Conservation (phyloP, 2,888 invertebrate genomes). For the Cheilosia soror region DNA sequence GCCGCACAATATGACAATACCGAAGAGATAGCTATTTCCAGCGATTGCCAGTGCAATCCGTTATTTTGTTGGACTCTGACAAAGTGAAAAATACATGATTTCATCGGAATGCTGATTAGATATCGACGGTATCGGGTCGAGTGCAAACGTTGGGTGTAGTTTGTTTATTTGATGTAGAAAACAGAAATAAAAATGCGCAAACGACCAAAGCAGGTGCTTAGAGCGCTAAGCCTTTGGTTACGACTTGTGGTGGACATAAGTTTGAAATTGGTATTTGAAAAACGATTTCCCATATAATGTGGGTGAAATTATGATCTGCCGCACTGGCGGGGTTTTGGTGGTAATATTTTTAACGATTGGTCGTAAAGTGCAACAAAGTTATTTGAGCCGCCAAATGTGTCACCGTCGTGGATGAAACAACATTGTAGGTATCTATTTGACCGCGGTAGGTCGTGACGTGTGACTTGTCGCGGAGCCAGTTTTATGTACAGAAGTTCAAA, state of each 20-base stretch:
- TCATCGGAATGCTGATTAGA: constrained; percentile 54
- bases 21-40: constrained; percentile 33
- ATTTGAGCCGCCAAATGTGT: neutral
- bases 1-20: neutral
- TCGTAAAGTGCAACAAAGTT: neutral
- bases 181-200: neutral
- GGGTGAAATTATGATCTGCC: too few relatives aligned
- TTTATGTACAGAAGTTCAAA: too few relatives aligned
- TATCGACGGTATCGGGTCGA: constrained; percentile 15
- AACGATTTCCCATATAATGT: too few relatives aligned
- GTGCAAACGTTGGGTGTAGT: constrained; percentile 12
- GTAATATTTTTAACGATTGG: neutral
- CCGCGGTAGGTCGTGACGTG: too few relatives aligned
- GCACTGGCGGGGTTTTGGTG: neutral
- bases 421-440: too few relatives aligned
- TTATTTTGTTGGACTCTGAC: constrained; percentile 14
- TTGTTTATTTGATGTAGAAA: neutral
- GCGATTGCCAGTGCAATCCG: constrained; percentile 31
- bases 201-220: neutral
- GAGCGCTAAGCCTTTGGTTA: neutral
- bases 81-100: constrained; percentile 43
- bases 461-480: too few relatives aligned
- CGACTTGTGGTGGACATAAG: neutral
- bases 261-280: neutral
- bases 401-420: neutral